phyloP scores from a whole-genome alignment of 2,797 vertebrate genomes.

The Gephyroberyx darwinii region DNA sequence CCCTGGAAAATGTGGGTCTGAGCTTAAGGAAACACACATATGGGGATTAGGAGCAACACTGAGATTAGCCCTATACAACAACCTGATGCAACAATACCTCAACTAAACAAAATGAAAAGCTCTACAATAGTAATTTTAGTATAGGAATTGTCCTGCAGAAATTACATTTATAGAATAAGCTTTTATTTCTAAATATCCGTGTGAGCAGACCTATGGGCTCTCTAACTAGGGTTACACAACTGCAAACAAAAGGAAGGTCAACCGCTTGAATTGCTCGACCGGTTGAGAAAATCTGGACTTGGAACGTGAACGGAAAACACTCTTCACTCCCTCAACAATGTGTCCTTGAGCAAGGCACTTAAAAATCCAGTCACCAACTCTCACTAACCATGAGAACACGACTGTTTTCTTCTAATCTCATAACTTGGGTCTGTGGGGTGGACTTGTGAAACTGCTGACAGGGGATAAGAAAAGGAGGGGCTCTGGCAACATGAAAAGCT shows the following conservation, averaged over 20 bases:
- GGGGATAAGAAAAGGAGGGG: slow-evolving; percentile 60
- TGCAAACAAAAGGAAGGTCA: too few relatives aligned
- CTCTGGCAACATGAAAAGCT: slow-evolving; percentile 56
- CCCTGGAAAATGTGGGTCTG: not conserved
- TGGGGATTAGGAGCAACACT: too few relatives aligned
- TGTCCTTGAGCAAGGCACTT: slow-evolving; percentile 17
- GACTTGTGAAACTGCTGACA: slow-evolving; percentile 75
- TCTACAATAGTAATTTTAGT: too few relatives aligned
- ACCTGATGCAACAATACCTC: too few relatives aligned
- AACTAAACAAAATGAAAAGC: too few relatives aligned
- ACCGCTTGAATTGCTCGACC: too few relatives aligned
- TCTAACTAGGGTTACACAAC: too few relatives aligned
- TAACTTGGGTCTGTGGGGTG: slow-evolving; percentile 43
- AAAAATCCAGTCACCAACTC: slow-evolving; percentile 4
- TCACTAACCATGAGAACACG: slow-evolving; percentile 35
- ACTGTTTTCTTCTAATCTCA: slow-evolving; percentile 39
- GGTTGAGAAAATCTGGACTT: not conserved
- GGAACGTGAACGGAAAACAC: not conserved
- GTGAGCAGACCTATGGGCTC: too few relatives aligned
- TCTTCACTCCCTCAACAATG: not conserved
- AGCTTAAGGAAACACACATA: not conserved
- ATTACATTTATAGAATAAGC: too few relatives aligned
- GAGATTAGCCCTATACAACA: too few relatives aligned
- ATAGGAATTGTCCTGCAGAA: too few relatives aligned
- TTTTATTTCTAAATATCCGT: too few relatives aligned